phyloP scores from a whole-genome alignment of 2,888 invertebrate species.

The Calliopum simillimum region DNA sequence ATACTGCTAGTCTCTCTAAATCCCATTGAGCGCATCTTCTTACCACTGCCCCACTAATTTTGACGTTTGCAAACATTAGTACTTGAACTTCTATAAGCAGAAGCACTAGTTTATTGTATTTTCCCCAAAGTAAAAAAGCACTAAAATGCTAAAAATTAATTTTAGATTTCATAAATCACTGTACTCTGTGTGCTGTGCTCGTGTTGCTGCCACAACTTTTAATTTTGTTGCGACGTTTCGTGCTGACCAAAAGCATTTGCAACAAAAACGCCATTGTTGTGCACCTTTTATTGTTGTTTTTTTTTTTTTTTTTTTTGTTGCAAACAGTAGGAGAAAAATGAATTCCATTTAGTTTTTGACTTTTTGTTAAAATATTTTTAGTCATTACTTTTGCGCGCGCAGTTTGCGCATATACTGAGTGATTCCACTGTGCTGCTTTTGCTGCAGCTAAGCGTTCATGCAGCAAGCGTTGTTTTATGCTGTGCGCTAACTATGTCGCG shows the following conservation, averaged over 20 bases:
- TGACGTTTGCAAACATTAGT: too few species aligned
- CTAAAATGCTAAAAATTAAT: constrained; percentile 29
- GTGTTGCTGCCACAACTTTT: not conserved
- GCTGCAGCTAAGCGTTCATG: not conserved
- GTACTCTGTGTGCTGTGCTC: not conserved
- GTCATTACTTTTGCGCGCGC: constrained; percentile 17
- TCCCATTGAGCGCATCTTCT: too few species aligned
- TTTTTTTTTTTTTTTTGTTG: constrained; percentile 3
- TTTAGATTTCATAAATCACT: constrained; percentile 33
- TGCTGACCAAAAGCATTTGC: not conserved
- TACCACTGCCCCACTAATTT: too few species aligned
- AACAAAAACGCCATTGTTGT: too few species aligned
- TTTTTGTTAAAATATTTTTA: constrained; percentile 31
- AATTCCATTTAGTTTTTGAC: constrained; percentile 29
- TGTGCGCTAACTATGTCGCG: too few species aligned
- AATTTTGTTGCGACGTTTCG: not conserved
- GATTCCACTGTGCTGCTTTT: not conserved
- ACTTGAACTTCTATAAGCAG: too few species aligned
- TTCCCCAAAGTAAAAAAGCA: not conserved
- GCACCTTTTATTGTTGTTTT: too few species aligned
- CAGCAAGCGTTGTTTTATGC: too few species aligned
- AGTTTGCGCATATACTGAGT: not conserved
- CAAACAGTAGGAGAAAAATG: constrained; percentile 8
- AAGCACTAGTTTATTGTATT: too few species aligned
- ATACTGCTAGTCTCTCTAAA: too few species aligned